Evolutionary conservation across 2,888 invertebrate genomes (phyloP).

Genomic region (Sesia apiformis): DNA sequence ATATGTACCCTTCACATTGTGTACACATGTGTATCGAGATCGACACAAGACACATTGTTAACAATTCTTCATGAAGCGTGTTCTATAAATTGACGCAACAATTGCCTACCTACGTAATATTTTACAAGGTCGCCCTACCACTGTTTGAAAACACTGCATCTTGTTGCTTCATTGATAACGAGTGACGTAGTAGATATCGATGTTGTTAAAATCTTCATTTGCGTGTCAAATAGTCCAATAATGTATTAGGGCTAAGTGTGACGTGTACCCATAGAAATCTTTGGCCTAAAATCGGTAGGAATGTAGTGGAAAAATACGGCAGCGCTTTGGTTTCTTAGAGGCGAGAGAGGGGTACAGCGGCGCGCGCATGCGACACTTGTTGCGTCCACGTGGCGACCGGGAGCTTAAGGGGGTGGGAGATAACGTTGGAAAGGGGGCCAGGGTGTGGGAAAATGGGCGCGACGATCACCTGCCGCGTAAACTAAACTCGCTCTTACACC

Average conservation of each 20-base stretch:
- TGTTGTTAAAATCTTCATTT: not conserved
- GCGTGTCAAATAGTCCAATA: not conserved
- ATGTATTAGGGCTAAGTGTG: not conserved
- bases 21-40: not conserved
- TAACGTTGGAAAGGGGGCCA: constrained; percentile 1
- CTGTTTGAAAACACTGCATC: not conserved
- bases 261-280: constrained; percentile 1
- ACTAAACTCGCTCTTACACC: constrained; percentile 12
- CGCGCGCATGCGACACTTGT: constrained; percentile 58
- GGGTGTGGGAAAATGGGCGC: constrained; percentile 29
- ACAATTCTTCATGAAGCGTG: constrained; percentile 20
- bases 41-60: not conserved
- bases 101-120: not conserved
- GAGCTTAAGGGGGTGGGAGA: constrained; percentile 3
- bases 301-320: constrained; percentile 50
- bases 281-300: constrained; percentile 12
- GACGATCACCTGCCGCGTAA: constrained; percentile 28
- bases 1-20: not conserved
- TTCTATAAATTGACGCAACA: not conserved
- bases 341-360: constrained; percentile 11
- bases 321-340: constrained; percentile 25
- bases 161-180: not conserved
- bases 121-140: not conserved
- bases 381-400: constrained; percentile 49
- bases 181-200: not conserved